Base-by-base conservation (phyloP, 2,113 vertebrate genomes). In the Aix galericulata region DNA sequence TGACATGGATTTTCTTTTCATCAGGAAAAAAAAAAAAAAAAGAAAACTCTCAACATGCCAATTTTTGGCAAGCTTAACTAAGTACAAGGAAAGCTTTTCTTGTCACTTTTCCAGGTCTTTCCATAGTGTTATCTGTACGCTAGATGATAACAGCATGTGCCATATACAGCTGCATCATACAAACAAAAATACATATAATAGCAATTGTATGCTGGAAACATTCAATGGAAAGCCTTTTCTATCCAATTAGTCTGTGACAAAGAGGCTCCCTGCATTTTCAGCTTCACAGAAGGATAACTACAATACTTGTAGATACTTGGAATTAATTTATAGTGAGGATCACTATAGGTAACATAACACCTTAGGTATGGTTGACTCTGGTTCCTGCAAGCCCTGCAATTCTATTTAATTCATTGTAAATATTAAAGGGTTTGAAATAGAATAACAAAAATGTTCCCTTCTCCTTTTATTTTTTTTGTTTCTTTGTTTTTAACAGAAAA, bases 41-140 rank as follows among this genome's bases (percentile, higher is more conserved):
- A 92, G 83, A 17, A 40, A 40, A 17, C 53, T 56, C 64, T 82
- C 60, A 86, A 68, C 68, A 62, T 13, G 29, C 53, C 59, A 72
- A 76, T 76, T 94, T 91, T 91, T 94, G 94, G 82, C 82, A 89
- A 81, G 76, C 85, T 67, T 91, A 90, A 58, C 66, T 36, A 85
- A 56, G 29, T 22, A 69, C n/a, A 69, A 85, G 62, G 78, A 75
- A 86, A 88, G 73, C 16, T 84, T 93, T 95, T 73, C 74, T 79
- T 90, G 93, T 92, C 82, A 74, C 59, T 31, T 76, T 93, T 95
- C 83, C 90, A 93, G 79, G 82, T 85, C 74, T 89, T 91, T 92
- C 74, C 66, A 38, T 17, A 89, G 58, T 8, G 13, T 79, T 91
- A 66, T 79, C 79, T 82, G 42, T 81, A 13, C 4, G 77, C 79